phyloP scores from a whole-genome alignment of 2,797 vertebrate species.

The Halcyon badia region DNA sequence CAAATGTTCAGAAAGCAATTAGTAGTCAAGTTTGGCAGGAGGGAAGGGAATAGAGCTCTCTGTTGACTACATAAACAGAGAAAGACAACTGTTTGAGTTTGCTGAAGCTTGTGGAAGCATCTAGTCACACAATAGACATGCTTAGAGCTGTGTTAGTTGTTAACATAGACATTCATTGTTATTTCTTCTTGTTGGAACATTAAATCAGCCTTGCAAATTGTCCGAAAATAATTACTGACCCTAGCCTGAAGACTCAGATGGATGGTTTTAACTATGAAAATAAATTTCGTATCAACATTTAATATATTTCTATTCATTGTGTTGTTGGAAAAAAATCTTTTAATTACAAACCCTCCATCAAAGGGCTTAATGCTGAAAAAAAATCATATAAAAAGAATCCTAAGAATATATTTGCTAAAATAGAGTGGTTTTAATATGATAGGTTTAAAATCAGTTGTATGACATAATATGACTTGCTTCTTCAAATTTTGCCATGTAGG shows the following conservation, averaged over 20 bases:
- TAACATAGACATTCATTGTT: neutral
- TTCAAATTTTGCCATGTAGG: neutral
- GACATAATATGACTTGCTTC: neutral
- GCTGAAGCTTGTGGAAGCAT: slow-evolving; percentile 33
- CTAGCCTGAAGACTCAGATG: neutral
- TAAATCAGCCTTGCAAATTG: neutral
- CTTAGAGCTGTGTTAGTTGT: neutral
- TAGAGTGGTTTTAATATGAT: neutral
- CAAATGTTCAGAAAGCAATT: slow-evolving; percentile 62
- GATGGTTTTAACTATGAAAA: neutral
- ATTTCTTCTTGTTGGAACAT: neutral
- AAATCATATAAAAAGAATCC: neutral
- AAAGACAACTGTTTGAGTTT: slow-evolving; percentile 44
- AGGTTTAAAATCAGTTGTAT: neutral
- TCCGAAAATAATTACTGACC: neutral
- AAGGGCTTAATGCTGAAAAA: neutral
- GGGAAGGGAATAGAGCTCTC: neutral
- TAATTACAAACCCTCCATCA: neutral
- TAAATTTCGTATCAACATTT: neutral
- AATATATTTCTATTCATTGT: neutral
- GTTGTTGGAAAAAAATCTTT: neutral
- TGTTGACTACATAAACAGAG: slow-evolving; percentile 44
- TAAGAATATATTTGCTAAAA: neutral
- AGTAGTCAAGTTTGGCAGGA: slow-evolving; percentile 27
- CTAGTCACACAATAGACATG: neutral